Evolutionary conservation across 2,797 vertebrate species (phyloP).

Genomic region (Anas bernieri): DNA sequence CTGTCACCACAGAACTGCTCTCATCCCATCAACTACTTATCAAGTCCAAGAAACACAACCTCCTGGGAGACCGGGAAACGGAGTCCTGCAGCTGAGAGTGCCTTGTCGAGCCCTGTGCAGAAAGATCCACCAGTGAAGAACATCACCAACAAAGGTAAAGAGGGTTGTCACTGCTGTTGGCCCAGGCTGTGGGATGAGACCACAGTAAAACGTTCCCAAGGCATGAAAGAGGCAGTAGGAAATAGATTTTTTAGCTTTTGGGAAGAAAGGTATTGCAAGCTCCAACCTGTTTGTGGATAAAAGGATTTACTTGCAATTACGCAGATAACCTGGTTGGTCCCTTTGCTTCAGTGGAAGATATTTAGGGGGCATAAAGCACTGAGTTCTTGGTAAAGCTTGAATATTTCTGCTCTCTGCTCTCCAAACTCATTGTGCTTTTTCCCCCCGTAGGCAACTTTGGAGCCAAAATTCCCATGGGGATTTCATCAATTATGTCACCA

Average conservation of each 20-base stretch:
- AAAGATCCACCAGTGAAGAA: conserved; percentile 59
- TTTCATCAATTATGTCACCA: conserved; percentile 67
- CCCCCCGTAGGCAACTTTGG: conserved; percentile 60
- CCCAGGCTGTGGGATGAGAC: neutral
- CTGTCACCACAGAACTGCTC: conserved; percentile 85
- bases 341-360: neutral
- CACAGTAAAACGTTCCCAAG: neutral
- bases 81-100: conserved; percentile 77
- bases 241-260: neutral
- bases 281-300: neutral
- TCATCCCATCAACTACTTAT: conserved; percentile 83
- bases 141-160: conserved; percentile 77
- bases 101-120: conserved; percentile 70
- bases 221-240: neutral
- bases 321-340: neutral
- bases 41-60: conserved; percentile 80
- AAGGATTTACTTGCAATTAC: neutral
- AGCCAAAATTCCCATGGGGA: conserved; percentile 63
- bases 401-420: neutral
- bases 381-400: neutral
- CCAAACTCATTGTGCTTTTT: neutral
- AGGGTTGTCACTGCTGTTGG: neutral
- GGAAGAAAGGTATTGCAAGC: neutral
- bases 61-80: conserved; percentile 80
- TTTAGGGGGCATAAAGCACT: neutral